A percentile compares a stretch with the other conserved stretches of the same genome.
These are phyloP conservation scores for Corythaixoides concolor DNA, from an alignment of 2,113 vertebrate species.

Conservation along the genomic window DNA sequence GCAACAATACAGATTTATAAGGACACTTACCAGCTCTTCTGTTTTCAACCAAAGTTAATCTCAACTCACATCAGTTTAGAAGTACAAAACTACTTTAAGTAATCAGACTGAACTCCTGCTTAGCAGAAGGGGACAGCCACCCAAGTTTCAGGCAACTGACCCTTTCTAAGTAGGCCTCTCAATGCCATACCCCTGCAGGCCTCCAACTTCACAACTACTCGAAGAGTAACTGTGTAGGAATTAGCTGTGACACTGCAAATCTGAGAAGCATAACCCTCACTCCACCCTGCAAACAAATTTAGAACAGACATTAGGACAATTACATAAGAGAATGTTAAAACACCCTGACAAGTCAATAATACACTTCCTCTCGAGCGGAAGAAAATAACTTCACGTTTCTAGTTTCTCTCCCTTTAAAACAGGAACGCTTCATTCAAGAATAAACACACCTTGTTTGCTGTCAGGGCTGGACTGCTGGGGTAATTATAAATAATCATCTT, in stretches of 20 bases:
- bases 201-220: not conserved
- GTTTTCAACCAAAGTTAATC: not conserved
- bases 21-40: not conserved
- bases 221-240: not conserved
- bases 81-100: rapidly evolving
- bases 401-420: not conserved
- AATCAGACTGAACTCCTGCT: not conserved
- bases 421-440: not conserved
- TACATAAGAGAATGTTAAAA: not conserved
- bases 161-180: not conserved
- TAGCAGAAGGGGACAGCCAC: not conserved
- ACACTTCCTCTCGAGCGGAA: not conserved
- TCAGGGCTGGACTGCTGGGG: not conserved
- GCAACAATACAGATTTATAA: not conserved
- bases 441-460: not conserved
- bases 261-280: not conserved
- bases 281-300: not conserved
- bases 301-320: not conserved
- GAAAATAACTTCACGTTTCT: not conserved
- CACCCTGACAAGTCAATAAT: not conserved
- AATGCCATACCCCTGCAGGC: not conserved
- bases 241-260: not conserved
- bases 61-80: not conserved
- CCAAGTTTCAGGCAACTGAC: not conserved
- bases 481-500: not conserved